These are phyloP conservation scores for Saguinus imperator DNA, from an alignment of 2,113 vertebrate species.

Conservation along the genomic window DNA sequence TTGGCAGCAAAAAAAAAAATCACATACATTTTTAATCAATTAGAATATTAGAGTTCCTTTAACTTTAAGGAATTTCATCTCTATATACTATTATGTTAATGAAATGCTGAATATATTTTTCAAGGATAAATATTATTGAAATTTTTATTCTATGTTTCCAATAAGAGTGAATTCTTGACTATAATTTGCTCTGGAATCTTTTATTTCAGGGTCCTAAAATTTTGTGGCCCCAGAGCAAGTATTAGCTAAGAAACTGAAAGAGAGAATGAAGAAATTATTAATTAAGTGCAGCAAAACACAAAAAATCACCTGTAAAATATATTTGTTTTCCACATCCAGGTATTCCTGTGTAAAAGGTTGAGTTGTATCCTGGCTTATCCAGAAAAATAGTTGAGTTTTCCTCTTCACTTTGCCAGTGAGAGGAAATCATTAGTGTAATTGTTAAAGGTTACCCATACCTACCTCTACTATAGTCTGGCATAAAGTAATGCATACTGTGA, in stretches of 20 bases:
- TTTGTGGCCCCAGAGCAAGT: not conserved
- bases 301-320: not conserved
- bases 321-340: not conserved
- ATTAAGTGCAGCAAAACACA: not conserved
- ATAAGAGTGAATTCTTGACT: not conserved
- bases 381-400: not conserved
- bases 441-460: fast-evolving
- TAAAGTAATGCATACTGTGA: not conserved
- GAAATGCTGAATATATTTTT: not conserved
- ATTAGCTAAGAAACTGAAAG: not conserved
- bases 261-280: not conserved
- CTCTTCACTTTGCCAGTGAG: not conserved
- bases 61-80: not conserved
- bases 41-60: not conserved
- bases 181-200: not conserved
- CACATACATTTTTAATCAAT: not conserved
- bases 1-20: not conserved
- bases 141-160: not conserved
- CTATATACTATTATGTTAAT: not conserved
- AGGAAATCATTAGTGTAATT: not conserved
- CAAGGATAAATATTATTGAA: not conserved
- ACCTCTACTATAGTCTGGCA: not conserved
- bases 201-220: not conserved
- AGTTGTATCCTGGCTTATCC: not conserved
- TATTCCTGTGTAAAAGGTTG: not conserved